These are phyloP conservation scores for Lasioglossum morio DNA, from an alignment of 2,888 invertebrate genomes.

Conservation along the genomic window DNA sequence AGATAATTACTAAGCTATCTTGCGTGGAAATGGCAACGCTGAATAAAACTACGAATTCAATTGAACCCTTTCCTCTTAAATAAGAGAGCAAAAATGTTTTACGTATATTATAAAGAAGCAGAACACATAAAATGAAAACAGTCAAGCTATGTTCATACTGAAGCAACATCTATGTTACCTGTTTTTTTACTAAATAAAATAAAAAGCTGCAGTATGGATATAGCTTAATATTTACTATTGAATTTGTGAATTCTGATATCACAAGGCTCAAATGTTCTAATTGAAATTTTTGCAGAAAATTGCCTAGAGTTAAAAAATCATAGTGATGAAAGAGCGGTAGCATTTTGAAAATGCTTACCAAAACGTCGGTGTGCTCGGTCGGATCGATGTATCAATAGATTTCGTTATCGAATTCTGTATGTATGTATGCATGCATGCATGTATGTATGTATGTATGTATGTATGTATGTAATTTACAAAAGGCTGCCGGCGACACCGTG, in stretches of 20 bases:
- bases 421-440: neutral
- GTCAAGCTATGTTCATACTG: no score
- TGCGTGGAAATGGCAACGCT: neutral
- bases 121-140: neutral
- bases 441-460: neutral
- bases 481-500: slow-evolving; percentile 26
- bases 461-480: neutral
- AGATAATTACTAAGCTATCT: neutral
- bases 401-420: neutral
- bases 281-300: neutral
- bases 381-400: neutral
- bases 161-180: no score
- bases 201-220: no score
- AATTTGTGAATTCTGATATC: neutral
- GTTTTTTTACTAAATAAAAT: no score
- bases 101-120: neutral
- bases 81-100: neutral
- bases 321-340: neutral
- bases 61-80: neutral
- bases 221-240: no score
- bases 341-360: neutral
- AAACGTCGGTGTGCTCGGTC: neutral
- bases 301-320: neutral
- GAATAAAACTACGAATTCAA: neutral
- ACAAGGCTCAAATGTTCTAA: neutral